These are phyloP conservation scores for Anticlea derivata DNA, from an alignment of 2,888 invertebrate species.

Conservation along the genomic window DNA sequence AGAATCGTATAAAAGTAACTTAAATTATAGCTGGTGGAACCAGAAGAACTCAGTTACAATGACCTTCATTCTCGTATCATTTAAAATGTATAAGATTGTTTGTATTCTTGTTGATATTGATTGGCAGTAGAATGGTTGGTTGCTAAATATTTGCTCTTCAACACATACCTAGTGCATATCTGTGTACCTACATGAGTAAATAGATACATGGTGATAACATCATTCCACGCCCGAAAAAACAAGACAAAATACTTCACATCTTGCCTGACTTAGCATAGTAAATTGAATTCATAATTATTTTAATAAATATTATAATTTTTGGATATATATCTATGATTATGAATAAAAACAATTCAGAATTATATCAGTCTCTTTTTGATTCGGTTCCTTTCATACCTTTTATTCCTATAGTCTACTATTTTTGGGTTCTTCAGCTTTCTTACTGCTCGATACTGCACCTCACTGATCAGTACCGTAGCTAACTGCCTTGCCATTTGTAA, in stretches of 20 bases:
- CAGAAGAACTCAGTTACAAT: background rate
- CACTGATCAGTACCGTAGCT: slow-evolving; percentile 49
- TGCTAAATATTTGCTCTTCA: slow-evolving; percentile 13
- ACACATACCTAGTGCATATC: background rate
- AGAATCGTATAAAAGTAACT: too few species aligned
- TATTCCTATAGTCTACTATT: slow-evolving; percentile 12
- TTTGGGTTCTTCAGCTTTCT: slow-evolving; percentile 22
- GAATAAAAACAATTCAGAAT: background rate
- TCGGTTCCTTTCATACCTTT: slow-evolving; percentile 8
- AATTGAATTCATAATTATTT: too few species aligned
- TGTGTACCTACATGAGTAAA: background rate
- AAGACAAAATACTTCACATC: too few species aligned
- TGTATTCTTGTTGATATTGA: slow-evolving; percentile 22
- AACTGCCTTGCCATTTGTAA: slow-evolving; percentile 56
- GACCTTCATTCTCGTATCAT: slow-evolving; percentile 25
- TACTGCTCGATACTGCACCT: slow-evolving; percentile 33
- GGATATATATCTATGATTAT: too few species aligned
- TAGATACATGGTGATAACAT: too few species aligned
- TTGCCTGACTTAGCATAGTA: too few species aligned
- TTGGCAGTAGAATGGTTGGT: slow-evolving; percentile 29
- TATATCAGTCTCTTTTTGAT: slow-evolving; percentile 16
- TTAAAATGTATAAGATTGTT: slow-evolving; percentile 7
- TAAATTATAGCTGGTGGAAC: too few species aligned
- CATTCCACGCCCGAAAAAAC: too few species aligned
- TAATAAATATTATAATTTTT: too few species aligned